phyloP scores from a whole-genome alignment of 2,888 invertebrate genomes.

The Ennomos fuscantarius region DNA sequence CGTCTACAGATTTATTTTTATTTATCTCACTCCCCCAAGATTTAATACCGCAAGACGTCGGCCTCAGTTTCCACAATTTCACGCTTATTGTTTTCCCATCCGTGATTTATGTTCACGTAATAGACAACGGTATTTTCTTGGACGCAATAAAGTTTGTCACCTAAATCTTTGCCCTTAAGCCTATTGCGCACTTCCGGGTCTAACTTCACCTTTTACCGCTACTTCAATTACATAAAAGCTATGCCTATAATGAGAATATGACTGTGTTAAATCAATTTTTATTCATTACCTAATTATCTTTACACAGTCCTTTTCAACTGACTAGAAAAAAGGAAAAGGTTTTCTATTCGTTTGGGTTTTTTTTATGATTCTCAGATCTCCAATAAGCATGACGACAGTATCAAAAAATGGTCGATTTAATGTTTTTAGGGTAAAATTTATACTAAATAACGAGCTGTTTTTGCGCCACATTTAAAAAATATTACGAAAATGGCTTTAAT shows the following conservation, averaged over 20 bases:
- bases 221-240: constrained; percentile 32
- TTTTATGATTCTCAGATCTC: too few species aligned
- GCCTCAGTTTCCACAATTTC: constrained; percentile 84
- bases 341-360: too few species aligned
- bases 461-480: too few species aligned
- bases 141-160: constrained; percentile 83
- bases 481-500: too few species aligned
- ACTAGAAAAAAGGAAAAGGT: too few species aligned
- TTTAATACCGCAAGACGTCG: constrained; percentile 80
- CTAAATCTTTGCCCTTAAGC: constrained; percentile 82
- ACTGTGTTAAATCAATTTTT: neutral
- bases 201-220: constrained; percentile 22
- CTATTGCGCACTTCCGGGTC: constrained; percentile 65
- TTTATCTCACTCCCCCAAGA: constrained; percentile 84
- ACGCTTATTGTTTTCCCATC: constrained; percentile 86
- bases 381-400: too few species aligned
- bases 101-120: constrained; percentile 82
- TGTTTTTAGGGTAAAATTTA: too few species aligned
- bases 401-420: too few species aligned
- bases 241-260: constrained; percentile 12
- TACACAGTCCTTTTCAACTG: too few species aligned
- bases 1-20: constrained; percentile 79
- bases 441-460: too few species aligned
- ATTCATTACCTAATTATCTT: too few species aligned
- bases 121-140: constrained; percentile 80